Evolutionary conservation across 2,797 vertebrate genomes (phyloP).

Genomic region (Micrastur ruficollis): DNA sequence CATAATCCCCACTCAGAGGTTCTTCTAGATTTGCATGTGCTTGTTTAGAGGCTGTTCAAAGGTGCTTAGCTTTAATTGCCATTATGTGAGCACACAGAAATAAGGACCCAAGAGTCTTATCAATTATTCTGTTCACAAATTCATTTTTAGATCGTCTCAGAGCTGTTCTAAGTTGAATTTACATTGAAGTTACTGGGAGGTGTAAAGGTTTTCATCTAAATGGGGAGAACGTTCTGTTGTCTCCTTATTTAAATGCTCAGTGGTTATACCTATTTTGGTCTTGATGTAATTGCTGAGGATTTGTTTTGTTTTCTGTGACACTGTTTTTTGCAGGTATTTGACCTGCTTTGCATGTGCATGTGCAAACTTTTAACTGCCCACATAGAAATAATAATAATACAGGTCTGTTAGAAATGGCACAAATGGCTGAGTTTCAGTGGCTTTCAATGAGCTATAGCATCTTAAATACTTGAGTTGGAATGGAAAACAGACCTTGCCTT

Average conservation of each 20-base stretch:
- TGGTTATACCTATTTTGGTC: background rate
- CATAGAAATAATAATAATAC: background rate
- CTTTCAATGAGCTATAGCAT: background rate
- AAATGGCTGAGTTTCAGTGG: background rate
- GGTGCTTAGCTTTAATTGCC: slow-evolving; percentile 60
- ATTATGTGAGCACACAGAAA: slow-evolving; percentile 41
- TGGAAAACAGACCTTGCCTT: background rate
- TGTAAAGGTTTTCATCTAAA: background rate
- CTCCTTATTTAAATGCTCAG: background rate
- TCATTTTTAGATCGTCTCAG: background rate
- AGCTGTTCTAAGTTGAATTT: background rate
- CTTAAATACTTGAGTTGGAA: background rate
- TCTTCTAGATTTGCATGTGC: slow-evolving; percentile 40
- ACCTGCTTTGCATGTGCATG: background rate
- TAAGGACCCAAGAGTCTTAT: slow-evolving; percentile 23
- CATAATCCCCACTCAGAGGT: slow-evolving; percentile 45
- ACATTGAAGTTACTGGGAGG: background rate
- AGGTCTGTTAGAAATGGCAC: background rate
- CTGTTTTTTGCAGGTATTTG: background rate
- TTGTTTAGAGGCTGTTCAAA: slow-evolving; percentile 62
- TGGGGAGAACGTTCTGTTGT: background rate
- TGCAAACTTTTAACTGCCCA: background rate
- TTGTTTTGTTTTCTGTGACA: background rate
- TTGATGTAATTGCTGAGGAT: background rate
- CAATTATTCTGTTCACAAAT: slow-evolving; percentile 41